A percentile compares a stretch with the other conserved stretches of the same genome.
phyloP scores from a whole-genome alignment of 2,797 vertebrate genomes.

The Enteromius fasciolatus region DNA sequence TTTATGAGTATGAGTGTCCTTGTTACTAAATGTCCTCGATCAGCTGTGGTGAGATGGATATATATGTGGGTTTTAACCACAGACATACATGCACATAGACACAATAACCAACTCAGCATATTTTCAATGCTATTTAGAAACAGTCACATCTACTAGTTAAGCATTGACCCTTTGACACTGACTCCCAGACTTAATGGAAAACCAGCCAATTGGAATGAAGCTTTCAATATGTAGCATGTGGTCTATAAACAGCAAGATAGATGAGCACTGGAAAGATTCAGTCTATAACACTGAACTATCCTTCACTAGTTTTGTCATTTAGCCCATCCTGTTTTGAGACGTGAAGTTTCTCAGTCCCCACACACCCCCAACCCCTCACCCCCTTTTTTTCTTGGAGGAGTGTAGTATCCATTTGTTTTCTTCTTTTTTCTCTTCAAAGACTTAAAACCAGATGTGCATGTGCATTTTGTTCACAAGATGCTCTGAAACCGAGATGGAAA shows the following conservation, averaged over 20 bases:
- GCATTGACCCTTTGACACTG: background rate
- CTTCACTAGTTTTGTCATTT: conserved; percentile 19
- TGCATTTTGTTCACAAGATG: conserved; percentile 31
- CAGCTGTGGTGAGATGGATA: conserved; percentile 15
- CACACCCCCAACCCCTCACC: no score
- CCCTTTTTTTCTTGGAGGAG: background rate
- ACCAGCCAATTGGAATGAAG: conserved; percentile 15
- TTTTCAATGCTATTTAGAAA: background rate
- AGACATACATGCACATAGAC: conserved; percentile 13
- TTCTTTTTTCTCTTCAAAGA: conserved; percentile 12
- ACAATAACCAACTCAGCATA: conserved; percentile 2
- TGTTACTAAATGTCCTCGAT: conserved; percentile 21
- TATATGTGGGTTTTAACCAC: conserved; percentile 24
- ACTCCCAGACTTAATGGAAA: background rate
- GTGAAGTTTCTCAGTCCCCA: background rate
- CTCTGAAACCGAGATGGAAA: conserved; percentile 20
- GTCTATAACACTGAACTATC: conserved; percentile 20
- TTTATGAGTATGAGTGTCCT: conserved; percentile 11
- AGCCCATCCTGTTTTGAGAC: conserved; percentile 32
- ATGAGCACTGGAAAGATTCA: conserved; percentile 9
- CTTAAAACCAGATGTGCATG: conserved; percentile 36
- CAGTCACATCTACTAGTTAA: background rate
- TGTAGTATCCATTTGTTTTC: conserved; percentile 36
- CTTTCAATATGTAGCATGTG: conserved; percentile 17
- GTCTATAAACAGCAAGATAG: background rate